phyloP scores from a whole-genome alignment of 2,797 vertebrate species.

The Anabas testudineus region DNA sequence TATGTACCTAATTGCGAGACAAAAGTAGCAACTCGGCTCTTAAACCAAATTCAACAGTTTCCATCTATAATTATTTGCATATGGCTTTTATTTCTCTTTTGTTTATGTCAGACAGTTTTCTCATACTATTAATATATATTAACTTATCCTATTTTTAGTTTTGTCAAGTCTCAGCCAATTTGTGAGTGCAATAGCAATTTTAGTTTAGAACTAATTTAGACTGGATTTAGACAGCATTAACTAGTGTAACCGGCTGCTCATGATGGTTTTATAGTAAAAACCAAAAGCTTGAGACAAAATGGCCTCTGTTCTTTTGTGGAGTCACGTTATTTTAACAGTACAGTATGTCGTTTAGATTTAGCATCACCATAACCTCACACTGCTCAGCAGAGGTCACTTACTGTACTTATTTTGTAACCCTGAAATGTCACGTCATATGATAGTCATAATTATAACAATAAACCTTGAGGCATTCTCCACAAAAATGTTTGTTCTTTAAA shows the following conservation, averaged over 20 bases:
- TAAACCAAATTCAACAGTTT: neutral
- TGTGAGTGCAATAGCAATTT: neutral
- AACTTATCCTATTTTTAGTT: neutral
- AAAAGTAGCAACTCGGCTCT: neutral
- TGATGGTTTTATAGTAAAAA: neutral
- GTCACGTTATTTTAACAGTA: too few relatives aligned
- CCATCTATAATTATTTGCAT: neutral
- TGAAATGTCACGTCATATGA: neutral
- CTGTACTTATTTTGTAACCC: neutral
- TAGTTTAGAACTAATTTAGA: neutral
- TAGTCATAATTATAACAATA: neutral
- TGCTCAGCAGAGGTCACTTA: neutral
- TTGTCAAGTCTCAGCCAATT: neutral
- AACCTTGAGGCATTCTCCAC: neutral
- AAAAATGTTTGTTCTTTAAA: neutral
- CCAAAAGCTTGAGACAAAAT: neutral
- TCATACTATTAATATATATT: neutral
- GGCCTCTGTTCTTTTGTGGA: too few relatives aligned
- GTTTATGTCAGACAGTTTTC: neutral
- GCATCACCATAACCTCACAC: neutral
- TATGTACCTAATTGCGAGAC: neutral
- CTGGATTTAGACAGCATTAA: too few relatives aligned
- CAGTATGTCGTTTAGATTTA: neutral
- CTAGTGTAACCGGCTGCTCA: too few relatives aligned
- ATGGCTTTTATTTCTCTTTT: neutral